These are phyloP conservation scores for Corythornis vintsioides DNA, from an alignment of 2,113 vertebrate species.

Conservation along the genomic window DNA sequence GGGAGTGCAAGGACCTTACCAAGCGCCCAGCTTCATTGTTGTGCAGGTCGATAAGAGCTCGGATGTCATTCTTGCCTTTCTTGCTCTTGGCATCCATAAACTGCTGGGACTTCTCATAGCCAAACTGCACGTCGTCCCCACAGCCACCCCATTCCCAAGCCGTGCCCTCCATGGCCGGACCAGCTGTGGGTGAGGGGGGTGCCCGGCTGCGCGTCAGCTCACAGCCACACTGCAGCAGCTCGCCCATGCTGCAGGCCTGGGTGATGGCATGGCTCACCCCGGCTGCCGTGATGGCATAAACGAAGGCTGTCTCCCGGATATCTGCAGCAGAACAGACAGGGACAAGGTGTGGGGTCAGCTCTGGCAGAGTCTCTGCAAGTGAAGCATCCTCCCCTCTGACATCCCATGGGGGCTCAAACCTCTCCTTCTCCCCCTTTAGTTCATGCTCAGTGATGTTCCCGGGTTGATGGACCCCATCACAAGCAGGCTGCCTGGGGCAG, in stretches of 20 bases:
- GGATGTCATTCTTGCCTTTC: constrained; percentile 92
- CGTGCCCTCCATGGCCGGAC: constrained; percentile 75
- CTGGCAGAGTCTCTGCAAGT: not conserved
- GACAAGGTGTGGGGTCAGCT: not conserved
- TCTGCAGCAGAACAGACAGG: constrained; percentile 70
- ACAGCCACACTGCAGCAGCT: constrained; percentile 93
- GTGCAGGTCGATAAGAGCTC: constrained; percentile 91
- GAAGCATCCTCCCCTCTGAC: not conserved
- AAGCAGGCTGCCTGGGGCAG: not conserved
- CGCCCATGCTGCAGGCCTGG: constrained; percentile 97
- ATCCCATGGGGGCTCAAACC: not conserved
- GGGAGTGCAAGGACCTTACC: constrained; percentile 68
- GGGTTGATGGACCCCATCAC: not conserved
- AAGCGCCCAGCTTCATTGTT: constrained; percentile 95
- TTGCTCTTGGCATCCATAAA: constrained; percentile 95
- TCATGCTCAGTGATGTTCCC: accelerated
- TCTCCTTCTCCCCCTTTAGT: not conserved
- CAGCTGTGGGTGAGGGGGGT: constrained; percentile 52
- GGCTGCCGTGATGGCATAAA: constrained; percentile 92
- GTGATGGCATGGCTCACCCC: constrained; percentile 95
- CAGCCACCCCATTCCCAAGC: constrained; percentile 99
- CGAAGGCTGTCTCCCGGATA: constrained; percentile 96
- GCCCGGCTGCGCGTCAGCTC: constrained; percentile 87
- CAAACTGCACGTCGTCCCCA: constrained; percentile 94
- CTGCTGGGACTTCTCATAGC: constrained; percentile 94